A percentile compares a stretch with the other conserved stretches of the same genome.
Evolutionary conservation across 1,140 invertebrate species (phyloP).

Genomic region (Nasonia giraulti): DNA sequence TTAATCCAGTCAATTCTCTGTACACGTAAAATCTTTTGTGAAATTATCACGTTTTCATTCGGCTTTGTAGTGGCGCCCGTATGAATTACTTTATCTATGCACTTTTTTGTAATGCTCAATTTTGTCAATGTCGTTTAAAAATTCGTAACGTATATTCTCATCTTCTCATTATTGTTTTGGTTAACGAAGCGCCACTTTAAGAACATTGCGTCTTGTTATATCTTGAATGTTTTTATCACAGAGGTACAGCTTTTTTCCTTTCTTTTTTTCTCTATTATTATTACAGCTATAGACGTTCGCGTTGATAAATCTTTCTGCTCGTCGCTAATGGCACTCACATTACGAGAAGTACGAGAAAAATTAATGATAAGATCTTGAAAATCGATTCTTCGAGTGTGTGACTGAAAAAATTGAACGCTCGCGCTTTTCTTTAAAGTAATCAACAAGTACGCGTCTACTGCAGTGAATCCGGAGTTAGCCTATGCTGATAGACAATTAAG

Average conservation of each 20-base stretch:
- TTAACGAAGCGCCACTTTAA: constrained; percentile 40
- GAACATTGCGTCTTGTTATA: constrained; percentile 32
- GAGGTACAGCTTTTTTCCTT: constrained; percentile 57
- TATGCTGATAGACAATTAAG: constrained; percentile 15
- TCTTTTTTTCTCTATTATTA: constrained; percentile 49
- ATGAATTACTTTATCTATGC: constrained; percentile 11
- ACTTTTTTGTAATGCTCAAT: constrained; percentile 24
- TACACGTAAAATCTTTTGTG: constrained; percentile 50
- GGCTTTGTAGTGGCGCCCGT: constrained; percentile 12
- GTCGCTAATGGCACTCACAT: constrained; percentile 52
- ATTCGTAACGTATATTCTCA: constrained; percentile 41
- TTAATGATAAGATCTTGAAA: constrained; percentile 31
- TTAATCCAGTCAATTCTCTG: constrained; percentile 49
- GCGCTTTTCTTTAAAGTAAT: constrained; percentile 24
- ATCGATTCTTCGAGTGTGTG: constrained; percentile 13
- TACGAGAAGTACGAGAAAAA: constrained; percentile 39
- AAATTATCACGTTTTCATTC: constrained; percentile 46
- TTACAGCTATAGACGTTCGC: constrained; percentile 36
- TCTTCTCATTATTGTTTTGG: constrained; percentile 27
- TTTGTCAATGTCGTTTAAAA: constrained; percentile 47
- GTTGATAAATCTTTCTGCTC: constrained; percentile 40
- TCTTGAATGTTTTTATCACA: constrained; percentile 61
- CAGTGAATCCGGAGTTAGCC: constrained; percentile 18
- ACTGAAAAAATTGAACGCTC: constrained; percentile 19
- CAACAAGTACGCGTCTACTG: constrained; percentile 32